A percentile compares a stretch with the other conserved stretches of the same genome.
Evolutionary conservation across 92 coral and sea anemone genomes (phyloP).

Genomic region (Palythoa heliodiscus): DNA sequence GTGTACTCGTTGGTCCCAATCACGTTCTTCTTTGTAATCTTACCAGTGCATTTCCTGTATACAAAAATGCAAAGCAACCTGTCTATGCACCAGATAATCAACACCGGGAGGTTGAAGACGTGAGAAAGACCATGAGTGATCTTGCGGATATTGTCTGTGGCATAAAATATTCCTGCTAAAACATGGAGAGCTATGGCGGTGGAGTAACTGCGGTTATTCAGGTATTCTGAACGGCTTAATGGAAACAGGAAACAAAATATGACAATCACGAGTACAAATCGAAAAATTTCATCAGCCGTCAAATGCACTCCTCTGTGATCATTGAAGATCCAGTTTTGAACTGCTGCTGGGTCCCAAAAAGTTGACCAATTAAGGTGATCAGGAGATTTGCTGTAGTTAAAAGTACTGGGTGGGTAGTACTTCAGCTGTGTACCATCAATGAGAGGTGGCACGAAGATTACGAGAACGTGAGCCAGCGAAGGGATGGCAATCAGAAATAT

Average conservation of each 20-base stretch:
- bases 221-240: slow-evolving; percentile 57
- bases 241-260: slow-evolving; percentile 59
- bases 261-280: slow-evolving; percentile 53
- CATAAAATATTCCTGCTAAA: slow-evolving; percentile 59
- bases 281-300: slow-evolving; percentile 60
- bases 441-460: slow-evolving; percentile 62
- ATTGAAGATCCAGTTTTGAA: slow-evolving; percentile 58
- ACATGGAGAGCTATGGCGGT: slow-evolving; percentile 54
- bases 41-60: slow-evolving; percentile 49
- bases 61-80: slow-evolving; percentile 45
- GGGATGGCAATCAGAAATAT: slow-evolving; percentile 67
- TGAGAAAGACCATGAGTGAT: slow-evolving; percentile 63
- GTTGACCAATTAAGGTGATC: slow-evolving; percentile 63
- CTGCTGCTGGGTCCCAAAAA: slow-evolving; percentile 70
- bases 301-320: slow-evolving; percentile 62
- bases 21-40: slow-evolving; percentile 34
- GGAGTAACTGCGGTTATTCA: slow-evolving; percentile 57
- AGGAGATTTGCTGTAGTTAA: slow-evolving; percentile 55
- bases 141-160: slow-evolving; percentile 63
- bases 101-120: slow-evolving; percentile 52
- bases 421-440: slow-evolving; percentile 58
- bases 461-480: slow-evolving; percentile 63
- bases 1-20: slow-evolving; percentile 56
- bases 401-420: slow-evolving; percentile 58
- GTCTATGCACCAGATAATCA: slow-evolving; percentile 62